Conservation (phyloP, 2,113 vertebrate genomes). For the Brachypodius melanocephalos region DNA sequence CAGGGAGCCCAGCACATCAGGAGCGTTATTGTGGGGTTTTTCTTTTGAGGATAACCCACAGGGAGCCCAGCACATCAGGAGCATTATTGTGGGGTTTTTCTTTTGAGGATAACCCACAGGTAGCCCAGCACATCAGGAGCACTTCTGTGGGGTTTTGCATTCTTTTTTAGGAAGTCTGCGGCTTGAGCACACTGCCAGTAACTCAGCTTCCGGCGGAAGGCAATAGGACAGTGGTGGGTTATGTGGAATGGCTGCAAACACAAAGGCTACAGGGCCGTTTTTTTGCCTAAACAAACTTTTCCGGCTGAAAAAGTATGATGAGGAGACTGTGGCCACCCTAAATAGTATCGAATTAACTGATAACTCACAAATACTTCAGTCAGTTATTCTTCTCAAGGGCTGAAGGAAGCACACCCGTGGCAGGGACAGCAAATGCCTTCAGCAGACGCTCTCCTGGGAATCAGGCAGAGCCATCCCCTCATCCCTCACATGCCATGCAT, state of each 20-base stretch:
- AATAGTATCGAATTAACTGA: not conserved
- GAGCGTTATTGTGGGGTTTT: not conserved
- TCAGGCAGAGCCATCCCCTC: not conserved
- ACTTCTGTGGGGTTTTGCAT: rapidly evolving
- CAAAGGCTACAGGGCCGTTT: not conserved
- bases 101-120: too few relatives aligned
- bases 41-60: not conserved
- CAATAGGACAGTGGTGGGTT: not conserved
- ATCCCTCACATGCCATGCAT: not conserved
- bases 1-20: not conserved
- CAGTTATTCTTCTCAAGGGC: not conserved
- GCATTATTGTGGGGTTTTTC: too few relatives aligned
- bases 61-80: too few relatives aligned
- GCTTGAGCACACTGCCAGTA: rapidly evolving
- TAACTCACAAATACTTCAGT: not conserved
- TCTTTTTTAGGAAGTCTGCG: not conserved
- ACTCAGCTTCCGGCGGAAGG: not conserved
- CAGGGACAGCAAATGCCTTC: not conserved
- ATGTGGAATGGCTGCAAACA: not conserved
- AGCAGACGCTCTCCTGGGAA: not conserved
- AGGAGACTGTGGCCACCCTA: not conserved
- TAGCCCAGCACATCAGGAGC: not conserved
- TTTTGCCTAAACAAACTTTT: not conserved
- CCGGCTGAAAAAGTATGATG: not conserved
- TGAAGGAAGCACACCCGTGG: not conserved